Evolutionary conservation across 1,140 invertebrate genomes (phyloP).

Genomic region (Laupala kohalensis): DNA sequence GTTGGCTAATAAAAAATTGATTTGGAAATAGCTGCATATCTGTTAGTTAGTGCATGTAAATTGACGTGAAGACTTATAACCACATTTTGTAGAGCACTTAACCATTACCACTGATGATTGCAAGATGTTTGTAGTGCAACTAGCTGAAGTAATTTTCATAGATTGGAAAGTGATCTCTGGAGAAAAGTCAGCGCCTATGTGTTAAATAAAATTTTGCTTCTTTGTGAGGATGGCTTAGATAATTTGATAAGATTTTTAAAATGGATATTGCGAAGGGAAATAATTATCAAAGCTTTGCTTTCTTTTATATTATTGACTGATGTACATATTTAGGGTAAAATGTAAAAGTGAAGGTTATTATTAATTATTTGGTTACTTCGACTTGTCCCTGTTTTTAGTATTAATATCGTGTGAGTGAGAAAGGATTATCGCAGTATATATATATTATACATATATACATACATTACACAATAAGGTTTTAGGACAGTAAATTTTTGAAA

Average conservation of each 20-base stretch:
- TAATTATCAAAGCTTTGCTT: slow-evolving; percentile 4
- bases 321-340: slow-evolving; percentile 12
- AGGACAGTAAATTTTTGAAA: not conserved
- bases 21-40: not conserved
- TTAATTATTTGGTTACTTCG: slow-evolving; percentile 18
- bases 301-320: slow-evolving; percentile 15
- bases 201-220: slow-evolving; percentile 3
- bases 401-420: slow-evolving; percentile 6
- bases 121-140: not conserved
- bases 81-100: not conserved
- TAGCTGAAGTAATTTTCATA: not conserved
- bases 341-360: slow-evolving; percentile 13
- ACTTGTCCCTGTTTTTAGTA: slow-evolving; percentile 16
- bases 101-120: not conserved
- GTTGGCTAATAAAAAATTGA: not conserved
- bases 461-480: not conserved
- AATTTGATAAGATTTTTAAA: not conserved
- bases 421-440: not conserved
- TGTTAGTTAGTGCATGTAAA: not conserved
- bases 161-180: not conserved
- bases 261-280: not conserved
- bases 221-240: not conserved
- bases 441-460: slow-evolving; percentile 2
- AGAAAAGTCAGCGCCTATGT: slow-evolving; percentile 7
- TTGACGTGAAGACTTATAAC: not conserved